Percentiles rank a stretch among this genome's conserved stretches.
These are phyloP conservation scores for Oostethus manadensis DNA, from an alignment of 2,113 vertebrate genomes.

Conservation along the genomic window DNA sequence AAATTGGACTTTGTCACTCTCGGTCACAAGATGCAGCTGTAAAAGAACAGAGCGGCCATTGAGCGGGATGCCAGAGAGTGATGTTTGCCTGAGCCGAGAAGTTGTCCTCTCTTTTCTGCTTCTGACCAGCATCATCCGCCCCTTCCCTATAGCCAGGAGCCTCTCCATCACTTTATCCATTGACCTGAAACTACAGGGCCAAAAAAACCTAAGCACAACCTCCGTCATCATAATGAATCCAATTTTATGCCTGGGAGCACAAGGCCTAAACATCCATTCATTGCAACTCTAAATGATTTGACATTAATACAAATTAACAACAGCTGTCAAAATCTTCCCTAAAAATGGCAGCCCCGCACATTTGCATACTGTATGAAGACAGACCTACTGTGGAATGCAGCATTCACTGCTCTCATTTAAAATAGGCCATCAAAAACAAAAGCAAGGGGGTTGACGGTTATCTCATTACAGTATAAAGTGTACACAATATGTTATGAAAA, in stretches of 20 bases:
- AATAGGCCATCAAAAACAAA: conserved; percentile 60
- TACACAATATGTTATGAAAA: conserved; percentile 71
- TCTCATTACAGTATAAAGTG: conserved; percentile 62
- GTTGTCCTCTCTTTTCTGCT: conserved; percentile 47
- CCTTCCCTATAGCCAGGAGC: conserved; percentile 49
- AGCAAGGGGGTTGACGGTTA: conserved; percentile 43
- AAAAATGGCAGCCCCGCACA: conserved; percentile 38
- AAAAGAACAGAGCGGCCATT: conserved; percentile 30
- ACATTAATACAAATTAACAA: conserved; percentile 76
- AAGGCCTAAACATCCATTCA: conserved; percentile 63
- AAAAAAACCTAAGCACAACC: conserved; percentile 61
- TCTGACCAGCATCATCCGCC: conserved; percentile 31
- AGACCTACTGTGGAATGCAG: conserved; percentile 42
- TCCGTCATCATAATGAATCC: conserved; percentile 75
- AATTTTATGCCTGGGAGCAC: conserved; percentile 75
- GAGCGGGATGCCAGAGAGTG: conserved; percentile 56
- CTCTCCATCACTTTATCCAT: conserved; percentile 67
- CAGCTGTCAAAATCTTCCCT: conserved; percentile 38
- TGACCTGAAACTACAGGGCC: conserved; percentile 71
- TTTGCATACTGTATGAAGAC: conserved; percentile 46
- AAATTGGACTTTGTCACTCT: conserved; percentile 35
- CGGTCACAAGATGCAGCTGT: conserved; percentile 26
- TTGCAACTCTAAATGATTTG: conserved; percentile 66
- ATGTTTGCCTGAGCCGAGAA: conserved; percentile 42
- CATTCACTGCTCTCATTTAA: conserved; percentile 56